Conservation (phyloP, 2,797 vertebrate genomes). For the Pygocentrus nattereri region DNA sequence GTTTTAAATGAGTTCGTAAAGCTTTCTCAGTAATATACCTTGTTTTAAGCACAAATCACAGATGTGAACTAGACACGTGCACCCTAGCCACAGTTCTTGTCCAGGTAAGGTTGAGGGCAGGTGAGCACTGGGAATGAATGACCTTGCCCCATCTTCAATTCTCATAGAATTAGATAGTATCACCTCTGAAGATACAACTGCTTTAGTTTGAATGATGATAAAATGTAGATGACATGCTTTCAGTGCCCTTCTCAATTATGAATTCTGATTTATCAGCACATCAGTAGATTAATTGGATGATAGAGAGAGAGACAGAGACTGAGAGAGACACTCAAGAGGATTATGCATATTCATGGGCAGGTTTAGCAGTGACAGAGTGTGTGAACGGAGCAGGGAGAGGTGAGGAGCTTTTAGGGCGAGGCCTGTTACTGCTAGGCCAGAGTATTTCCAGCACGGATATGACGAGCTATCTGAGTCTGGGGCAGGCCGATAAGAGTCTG, state of each 20-base stretch:
- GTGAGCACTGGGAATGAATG: conserved; percentile 16
- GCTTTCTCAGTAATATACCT: not conserved
- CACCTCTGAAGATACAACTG: not conserved
- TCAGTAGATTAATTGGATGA: conserved; percentile 31
- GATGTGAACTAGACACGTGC: not conserved
- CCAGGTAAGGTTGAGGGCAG: conserved; percentile 32
- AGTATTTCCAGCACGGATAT: conserved; percentile 85
- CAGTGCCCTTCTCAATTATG: conserved; percentile 6
- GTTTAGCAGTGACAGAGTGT: conserved; percentile 55
- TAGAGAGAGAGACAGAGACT: not conserved
- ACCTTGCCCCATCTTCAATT: conserved; percentile 41
- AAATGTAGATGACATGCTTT: not conserved
- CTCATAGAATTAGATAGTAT: conserved; percentile 6
- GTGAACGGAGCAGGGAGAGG: conserved; percentile 65
- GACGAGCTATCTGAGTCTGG: conserved; percentile 87
- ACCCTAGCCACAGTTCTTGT: not conserved
- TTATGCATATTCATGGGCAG: conserved; percentile 55
- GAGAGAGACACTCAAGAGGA: conserved; percentile 33
- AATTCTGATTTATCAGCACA: conserved; percentile 39
- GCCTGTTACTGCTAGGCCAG: conserved; percentile 85
- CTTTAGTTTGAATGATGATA: conserved; percentile 1
- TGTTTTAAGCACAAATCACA: not conserved
- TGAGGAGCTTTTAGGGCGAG: conserved; percentile 79
- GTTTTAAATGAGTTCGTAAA: not conserved
- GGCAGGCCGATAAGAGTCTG: conserved; percentile 92